Evolutionary conservation across 2,888 invertebrate genomes (phyloP).

Genomic region (Cephus spinipes): DNA sequence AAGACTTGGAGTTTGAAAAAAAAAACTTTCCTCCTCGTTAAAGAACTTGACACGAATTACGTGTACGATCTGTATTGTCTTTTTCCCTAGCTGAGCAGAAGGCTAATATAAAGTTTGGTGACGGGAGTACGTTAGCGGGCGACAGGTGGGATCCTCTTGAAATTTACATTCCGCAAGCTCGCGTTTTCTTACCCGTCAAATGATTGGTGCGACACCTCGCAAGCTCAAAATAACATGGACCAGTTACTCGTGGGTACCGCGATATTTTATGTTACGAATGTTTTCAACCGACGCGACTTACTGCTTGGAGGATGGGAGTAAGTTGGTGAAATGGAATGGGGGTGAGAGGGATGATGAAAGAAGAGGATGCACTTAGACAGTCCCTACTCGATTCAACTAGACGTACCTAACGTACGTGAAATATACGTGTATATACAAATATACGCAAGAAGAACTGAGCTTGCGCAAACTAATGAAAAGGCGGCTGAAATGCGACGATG

Average conservation of each 20-base stretch:
- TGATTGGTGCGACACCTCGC: not conserved
- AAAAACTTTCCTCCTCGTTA: not conserved
- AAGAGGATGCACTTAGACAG: not conserved
- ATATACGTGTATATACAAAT: not conserved
- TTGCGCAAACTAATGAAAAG: not conserved
- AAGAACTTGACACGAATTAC: not conserved
- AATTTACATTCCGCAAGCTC: not conserved
- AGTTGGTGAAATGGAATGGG: not conserved
- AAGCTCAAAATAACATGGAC: not conserved
- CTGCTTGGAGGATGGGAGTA: not conserved
- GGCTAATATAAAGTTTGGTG: not conserved
- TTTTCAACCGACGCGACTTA: not conserved
- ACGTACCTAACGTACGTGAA: not conserved
- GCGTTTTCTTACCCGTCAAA: not conserved
- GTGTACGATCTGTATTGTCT: not conserved
- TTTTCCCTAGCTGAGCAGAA: not conserved
- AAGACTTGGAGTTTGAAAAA: not conserved
- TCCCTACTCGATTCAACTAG: not conserved
- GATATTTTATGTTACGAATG: not conserved
- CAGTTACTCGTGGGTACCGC: not conserved
- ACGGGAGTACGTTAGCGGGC: not conserved
- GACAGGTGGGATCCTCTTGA: not conserved
- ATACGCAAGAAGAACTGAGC: not conserved
- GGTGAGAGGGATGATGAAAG: not conserved
- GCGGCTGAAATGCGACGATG: slow-evolving; percentile 4